Conservation (phyloP, 2,797 vertebrate species). For the Gymnodraco acuticeps region DNA sequence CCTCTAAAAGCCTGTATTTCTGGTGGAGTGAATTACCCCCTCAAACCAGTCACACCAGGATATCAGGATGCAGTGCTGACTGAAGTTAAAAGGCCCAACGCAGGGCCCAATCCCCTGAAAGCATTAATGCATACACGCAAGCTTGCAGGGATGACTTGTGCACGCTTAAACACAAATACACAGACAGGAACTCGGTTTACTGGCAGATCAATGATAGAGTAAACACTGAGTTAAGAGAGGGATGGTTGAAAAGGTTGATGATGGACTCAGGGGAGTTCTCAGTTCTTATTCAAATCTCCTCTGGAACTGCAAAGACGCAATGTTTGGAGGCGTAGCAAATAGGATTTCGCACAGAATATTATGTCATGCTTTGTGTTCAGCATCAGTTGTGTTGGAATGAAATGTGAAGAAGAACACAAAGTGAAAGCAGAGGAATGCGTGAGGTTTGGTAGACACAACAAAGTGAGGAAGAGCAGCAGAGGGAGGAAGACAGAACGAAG, state of each 20-base stretch:
- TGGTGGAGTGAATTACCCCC: constrained; percentile 80
- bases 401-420: constrained; percentile 11
- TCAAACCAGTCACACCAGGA: constrained; percentile 76
- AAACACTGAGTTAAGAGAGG: constrained; percentile 61
- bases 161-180: constrained; percentile 56
- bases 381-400: constrained; percentile 26
- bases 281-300: constrained; percentile 34
- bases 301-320: constrained; percentile 13
- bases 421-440: constrained; percentile 35
- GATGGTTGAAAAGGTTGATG: constrained; percentile 45
- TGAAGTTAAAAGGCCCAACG: constrained; percentile 75
- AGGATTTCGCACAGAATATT: constrained; percentile 16
- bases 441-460: constrained; percentile 46
- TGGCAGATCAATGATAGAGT: constrained; percentile 63
- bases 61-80: constrained; percentile 77
- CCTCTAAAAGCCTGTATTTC: constrained; percentile 85
- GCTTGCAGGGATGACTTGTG: constrained; percentile 68
- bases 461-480: constrained; percentile 48
- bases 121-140: constrained; percentile 74
- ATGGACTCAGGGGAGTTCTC: constrained; percentile 30
- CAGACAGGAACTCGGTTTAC: constrained; percentile 69
- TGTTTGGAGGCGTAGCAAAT: constrained; percentile 30
- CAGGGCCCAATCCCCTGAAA: constrained; percentile 67
- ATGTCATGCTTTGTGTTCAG: constrained; percentile 22
- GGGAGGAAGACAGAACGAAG: constrained; percentile 42